Base-by-base conservation (phyloP, 35 echinoderm and acorn worm species). In the Apostichopus japonicus region DNA sequence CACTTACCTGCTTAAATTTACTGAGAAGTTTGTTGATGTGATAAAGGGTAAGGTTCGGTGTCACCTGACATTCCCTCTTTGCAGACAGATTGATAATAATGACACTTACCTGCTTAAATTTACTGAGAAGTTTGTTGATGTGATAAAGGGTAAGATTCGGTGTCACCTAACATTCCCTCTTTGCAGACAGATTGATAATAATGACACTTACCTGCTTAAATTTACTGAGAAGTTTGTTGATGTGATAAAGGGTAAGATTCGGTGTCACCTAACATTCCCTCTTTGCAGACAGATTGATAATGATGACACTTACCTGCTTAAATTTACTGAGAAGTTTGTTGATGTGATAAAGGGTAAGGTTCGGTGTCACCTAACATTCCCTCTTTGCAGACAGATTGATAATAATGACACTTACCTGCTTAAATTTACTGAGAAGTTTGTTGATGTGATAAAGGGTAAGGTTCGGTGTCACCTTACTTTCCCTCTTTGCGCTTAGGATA, bases 1-100 rank as follows among this genome's bases (percentile, higher is more conserved):
- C 78, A 8, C 91, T 95, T 91, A 98, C 96, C 90, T 94, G 83
- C 77, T 92, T 98, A 23, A 90, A 94, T 95, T 93, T 98, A 24
- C 90, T 72, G 89, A 98, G 84, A 4, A 98, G 88, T 83, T 95
- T 98, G 81, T 95, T 93, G 78, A 98, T 94, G 78, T 98, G 94
- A 79, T 93, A 94, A 5, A 92, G 90, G 13, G 92, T 98, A 23
- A 98, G 87, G 4, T 82, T 93, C 4, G 97, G 93, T 3, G 93
- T 93, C 8, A 92, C 21, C 87, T 92, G 78, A 79, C 95, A 95
- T 55, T 96, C 95, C 23, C 95, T 76, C 90, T 99, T 96, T 14
- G 95, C 88, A 24, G 27, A 33, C 27, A 33, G 27, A 33, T 33
- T 33, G 27, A 33, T 33, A 33, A 33, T 33, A 1, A 33, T 33